Percentiles rank a stretch among this genome's conserved stretches.
Evolutionary conservation across 2,888 invertebrate species (phyloP).

Genomic region (Busseola fusca): DNA sequence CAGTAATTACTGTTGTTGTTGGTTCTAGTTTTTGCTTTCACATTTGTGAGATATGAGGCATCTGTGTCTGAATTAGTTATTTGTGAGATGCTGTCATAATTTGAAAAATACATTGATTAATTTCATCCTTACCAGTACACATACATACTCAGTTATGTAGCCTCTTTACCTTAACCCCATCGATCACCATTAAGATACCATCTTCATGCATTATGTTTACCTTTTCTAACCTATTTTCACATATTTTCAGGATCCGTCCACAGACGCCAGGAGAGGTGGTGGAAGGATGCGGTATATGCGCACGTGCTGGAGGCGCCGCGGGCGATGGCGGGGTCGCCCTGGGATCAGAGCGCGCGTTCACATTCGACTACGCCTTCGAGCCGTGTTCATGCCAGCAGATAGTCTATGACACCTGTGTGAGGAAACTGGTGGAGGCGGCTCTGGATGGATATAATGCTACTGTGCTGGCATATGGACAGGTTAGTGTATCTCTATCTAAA

Average conservation of each 20-base stretch:
- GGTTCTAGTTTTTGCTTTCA: conserved; percentile 1
- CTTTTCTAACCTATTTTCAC: not conserved
- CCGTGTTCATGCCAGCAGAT: conserved; percentile 91
- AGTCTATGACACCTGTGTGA: conserved; percentile 95
- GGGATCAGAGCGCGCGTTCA: conserved; percentile 98
- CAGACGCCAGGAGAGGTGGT: conserved; percentile 97
- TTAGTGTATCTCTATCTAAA: conserved; percentile 72
- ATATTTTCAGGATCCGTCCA: conserved; percentile 94
- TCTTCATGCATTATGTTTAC: not conserved
- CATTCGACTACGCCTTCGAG: conserved; percentile 98
- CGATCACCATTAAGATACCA: not conserved
- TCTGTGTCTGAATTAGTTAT: not conserved
- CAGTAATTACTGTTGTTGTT: conserved; percentile 1
- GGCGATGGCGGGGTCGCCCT: conserved; percentile 97
- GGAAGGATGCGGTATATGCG: conserved; percentile 98
- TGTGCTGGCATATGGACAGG: conserved; percentile 98
- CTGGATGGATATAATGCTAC: conserved; percentile 99
- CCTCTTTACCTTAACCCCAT: not conserved
- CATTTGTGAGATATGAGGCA: not conserved
- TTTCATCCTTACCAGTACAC: too few relatives aligned
- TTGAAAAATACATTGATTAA: not conserved
- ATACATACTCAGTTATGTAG: not conserved
- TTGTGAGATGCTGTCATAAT: not conserved
- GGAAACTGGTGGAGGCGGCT: conserved; percentile 96
- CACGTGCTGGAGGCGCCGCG: conserved; percentile 95